Percentiles rank a stretch among this genome's conserved stretches.
Conservation (phyloP, 2,113 vertebrate species). For the Oncorhynchus clarkii region DNA sequence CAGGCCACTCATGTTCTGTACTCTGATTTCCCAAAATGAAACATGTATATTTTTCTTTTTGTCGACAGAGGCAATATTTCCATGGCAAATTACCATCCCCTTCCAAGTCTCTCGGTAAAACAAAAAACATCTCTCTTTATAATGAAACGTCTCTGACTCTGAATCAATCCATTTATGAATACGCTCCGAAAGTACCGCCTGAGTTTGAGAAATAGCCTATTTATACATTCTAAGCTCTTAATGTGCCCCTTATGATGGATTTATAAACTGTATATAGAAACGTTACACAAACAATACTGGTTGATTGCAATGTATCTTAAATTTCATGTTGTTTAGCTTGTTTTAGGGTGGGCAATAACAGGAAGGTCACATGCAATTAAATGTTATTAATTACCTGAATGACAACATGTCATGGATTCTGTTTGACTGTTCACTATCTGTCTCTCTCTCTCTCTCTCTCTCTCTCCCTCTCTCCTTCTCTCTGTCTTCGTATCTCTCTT, state of each 20-base stretch:
- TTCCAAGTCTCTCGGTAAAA: constrained; percentile 38
- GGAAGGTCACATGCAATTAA: constrained; percentile 67
- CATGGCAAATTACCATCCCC: constrained; percentile 58
- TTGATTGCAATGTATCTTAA: constrained; percentile 68
- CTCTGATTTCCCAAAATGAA: constrained; percentile 63
- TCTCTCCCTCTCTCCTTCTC: neutral
- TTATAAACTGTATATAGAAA: constrained; percentile 64
- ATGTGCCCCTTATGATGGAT: constrained; percentile 48
- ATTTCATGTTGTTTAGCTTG: constrained; percentile 63
- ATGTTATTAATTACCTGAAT: constrained; percentile 63
- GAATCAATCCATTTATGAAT: constrained; percentile 64
- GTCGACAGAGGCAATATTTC: constrained; percentile 63
- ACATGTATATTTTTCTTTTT: constrained; percentile 70
- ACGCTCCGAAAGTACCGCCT: constrained; percentile 47
- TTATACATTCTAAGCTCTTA: constrained; percentile 54
- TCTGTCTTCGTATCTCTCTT: neutral
- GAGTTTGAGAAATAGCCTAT: constrained; percentile 67
- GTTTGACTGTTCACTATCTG: constrained; percentile 41
- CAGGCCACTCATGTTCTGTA: constrained; percentile 56
- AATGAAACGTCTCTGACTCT: constrained; percentile 53
- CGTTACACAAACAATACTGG: constrained; percentile 56
- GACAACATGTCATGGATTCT: constrained; percentile 53
- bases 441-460: neutral
- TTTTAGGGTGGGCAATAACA: constrained; percentile 57
- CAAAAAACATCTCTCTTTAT: constrained; percentile 45